Base-by-base conservation (phyloP, 2,797 vertebrate species). In the Clarias platycephalus region DNA sequence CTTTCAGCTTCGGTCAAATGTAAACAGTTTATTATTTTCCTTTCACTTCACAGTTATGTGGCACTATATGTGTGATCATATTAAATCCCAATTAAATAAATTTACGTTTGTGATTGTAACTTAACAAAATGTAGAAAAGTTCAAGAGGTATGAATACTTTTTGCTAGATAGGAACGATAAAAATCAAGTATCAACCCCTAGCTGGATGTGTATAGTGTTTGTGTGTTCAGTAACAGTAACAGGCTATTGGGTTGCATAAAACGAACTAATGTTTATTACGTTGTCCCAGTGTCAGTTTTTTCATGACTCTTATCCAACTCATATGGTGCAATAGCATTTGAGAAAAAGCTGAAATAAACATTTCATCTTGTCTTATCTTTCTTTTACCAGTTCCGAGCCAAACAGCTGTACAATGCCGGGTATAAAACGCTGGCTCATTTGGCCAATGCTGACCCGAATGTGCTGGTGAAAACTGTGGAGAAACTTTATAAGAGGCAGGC, bases 351-450 rank as follows among this genome's bases (percentile, higher is more conserved):
- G 58, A 37, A 67, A 67, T 26, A 80, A 20, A 44, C 5, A 40
- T 3, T 76, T n/a, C 7, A 31, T 62, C 10, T 49, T 10, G 78
- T 2, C 13, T 6, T 20, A 18, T 82, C 15, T 83, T 75, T 55
- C 24, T 77, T 76, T 70, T 60, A 77, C 58, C 89, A 99, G 98
- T 93, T 94, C 22, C 93, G 97, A 91, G 98, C 98, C 0, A 98
- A 96, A 88, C 98, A 98, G 88, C 95, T 99, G 60, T 96, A 96
- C 81, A 93, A 85, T 8, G 95, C 96, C 8, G 98, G 98, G 4
- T 99, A 97, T 86, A 97, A 94, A 91, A 96, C 96, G 1, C 89
- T 97, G 85, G 88, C 90, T 12, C 96, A 98, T 90, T 93, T 99
- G 87, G 97, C 97, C 26, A 98, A 96, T 81, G 96, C 96, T 2